Percentiles rank a stretch among this genome's conserved stretches.
These are phyloP conservation scores for Lampris megalopsis DNA, from an alignment of 2,113 vertebrate species.

Conservation along the genomic window DNA sequence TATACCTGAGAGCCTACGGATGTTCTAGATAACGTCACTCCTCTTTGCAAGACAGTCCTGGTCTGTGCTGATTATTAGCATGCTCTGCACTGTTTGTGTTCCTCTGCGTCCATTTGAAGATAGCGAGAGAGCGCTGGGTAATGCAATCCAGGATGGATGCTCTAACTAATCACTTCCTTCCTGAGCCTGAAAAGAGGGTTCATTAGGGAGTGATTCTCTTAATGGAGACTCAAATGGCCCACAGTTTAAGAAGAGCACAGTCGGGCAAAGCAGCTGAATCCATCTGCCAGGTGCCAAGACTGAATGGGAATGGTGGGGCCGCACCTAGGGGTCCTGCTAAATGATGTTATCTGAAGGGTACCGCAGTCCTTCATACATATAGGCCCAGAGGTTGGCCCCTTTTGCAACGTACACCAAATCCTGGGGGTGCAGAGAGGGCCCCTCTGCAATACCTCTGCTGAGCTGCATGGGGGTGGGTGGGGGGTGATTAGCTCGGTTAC, in stretches of 20 bases:
- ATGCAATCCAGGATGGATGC: constrained; percentile 58
- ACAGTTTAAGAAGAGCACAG: constrained; percentile 71
- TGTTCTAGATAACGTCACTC: constrained; percentile 1
- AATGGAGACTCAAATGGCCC: constrained; percentile 70
- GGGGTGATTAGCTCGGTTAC: constrained; percentile 58
- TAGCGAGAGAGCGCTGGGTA: constrained; percentile 42
- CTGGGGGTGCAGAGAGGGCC: constrained; percentile 31
- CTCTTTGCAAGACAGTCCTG: constrained; percentile 14
- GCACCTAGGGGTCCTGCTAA: constrained; percentile 50
- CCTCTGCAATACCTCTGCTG: constrained; percentile 3
- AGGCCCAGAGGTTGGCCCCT: constrained; percentile 38
- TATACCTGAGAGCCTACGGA: not conserved
- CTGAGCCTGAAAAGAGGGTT: constrained; percentile 73
- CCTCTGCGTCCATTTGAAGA: constrained; percentile 42
- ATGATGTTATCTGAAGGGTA: constrained; percentile 61
- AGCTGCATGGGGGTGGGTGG: no score
- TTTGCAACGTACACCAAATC: constrained; percentile 19
- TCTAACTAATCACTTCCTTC: constrained; percentile 78
- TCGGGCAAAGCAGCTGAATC: constrained; percentile 64
- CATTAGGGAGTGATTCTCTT: constrained; percentile 79
- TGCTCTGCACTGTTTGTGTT: constrained; percentile 58
- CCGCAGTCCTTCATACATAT: constrained; percentile 62
- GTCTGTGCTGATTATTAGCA: constrained; percentile 30
- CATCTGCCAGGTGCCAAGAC: constrained; percentile 54
- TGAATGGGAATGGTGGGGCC: constrained; percentile 38